These are phyloP conservation scores for Archocentrus centrarchus DNA, from an alignment of 2,113 vertebrate genomes.

Conservation along the genomic window DNA sequence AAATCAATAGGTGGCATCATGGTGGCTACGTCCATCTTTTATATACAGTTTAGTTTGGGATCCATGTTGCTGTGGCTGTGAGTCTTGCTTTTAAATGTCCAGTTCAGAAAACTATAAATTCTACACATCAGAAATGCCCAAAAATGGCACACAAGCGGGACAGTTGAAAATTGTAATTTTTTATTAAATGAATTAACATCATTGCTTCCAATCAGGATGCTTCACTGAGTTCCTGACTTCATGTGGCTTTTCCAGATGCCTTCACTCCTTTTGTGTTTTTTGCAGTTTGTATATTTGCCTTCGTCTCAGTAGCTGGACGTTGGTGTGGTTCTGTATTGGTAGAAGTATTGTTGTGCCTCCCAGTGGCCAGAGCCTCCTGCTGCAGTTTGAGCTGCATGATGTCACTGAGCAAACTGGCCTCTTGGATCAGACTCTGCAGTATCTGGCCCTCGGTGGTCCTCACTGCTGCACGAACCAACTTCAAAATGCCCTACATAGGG, in stretches of 20 bases:
- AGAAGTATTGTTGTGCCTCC: conserved; percentile 20
- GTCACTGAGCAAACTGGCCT: conserved; percentile 45
- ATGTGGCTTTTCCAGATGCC: neutral
- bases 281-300: neutral
- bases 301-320: neutral
- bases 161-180: neutral
- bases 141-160: neutral
- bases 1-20: neutral
- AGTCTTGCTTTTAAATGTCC: neutral
- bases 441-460: conserved; percentile 35
- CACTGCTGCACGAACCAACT: conserved; percentile 35
- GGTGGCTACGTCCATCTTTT: neutral
- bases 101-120: neutral
- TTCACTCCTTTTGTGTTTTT: neutral
- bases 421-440: conserved; percentile 40
- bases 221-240: neutral
- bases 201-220: neutral
- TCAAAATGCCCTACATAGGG: conserved; percentile 21
- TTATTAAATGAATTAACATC: neutral
- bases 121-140: neutral
- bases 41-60: neutral
- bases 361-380: neutral
- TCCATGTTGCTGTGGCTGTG: neutral
- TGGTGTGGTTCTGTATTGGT: neutral
- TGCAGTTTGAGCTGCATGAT: conserved; percentile 60